Percentiles rank a stretch among this genome's conserved stretches.
Conservation (phyloP, 2,888 invertebrate genomes). For the Noctuana brunneofusca region DNA sequence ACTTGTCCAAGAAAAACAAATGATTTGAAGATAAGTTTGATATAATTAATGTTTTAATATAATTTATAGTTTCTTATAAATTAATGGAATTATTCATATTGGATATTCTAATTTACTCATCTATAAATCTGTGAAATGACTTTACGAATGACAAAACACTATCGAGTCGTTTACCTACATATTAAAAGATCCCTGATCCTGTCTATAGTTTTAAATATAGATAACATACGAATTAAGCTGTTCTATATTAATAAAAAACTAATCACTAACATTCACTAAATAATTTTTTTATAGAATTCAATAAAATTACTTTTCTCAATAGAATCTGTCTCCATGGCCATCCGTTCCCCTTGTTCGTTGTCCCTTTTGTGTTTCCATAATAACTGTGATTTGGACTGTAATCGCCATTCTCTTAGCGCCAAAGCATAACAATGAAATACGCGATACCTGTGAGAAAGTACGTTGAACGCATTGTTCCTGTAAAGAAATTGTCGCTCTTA, state of each 20-base stretch:
- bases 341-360: conserved; percentile 55
- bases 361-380: conserved; percentile 64
- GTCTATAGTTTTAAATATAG: no score
- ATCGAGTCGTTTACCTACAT: no score
- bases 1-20: no score
- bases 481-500: conserved; percentile 15
- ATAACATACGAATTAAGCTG: no score
- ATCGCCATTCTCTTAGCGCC: conserved; percentile 65
- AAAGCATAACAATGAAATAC: conserved; percentile 61
- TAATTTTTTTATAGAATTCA: background rate
- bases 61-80: no score
- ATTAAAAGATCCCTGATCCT: no score
- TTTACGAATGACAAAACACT: no score
- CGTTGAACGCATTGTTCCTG: conserved; percentile 52
- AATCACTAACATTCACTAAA: background rate
- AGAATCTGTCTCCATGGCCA: conserved; percentile 16
- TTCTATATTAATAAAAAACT: background rate
- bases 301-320: conserved; percentile 6
- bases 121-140: no score
- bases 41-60: no score
- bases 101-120: no score
- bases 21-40: no score
- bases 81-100: no score
- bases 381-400: conserved; percentile 72
- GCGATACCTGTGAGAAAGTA: conserved; percentile 78